Conservation (phyloP, 2,113 vertebrate genomes). For the Indri indri region DNA sequence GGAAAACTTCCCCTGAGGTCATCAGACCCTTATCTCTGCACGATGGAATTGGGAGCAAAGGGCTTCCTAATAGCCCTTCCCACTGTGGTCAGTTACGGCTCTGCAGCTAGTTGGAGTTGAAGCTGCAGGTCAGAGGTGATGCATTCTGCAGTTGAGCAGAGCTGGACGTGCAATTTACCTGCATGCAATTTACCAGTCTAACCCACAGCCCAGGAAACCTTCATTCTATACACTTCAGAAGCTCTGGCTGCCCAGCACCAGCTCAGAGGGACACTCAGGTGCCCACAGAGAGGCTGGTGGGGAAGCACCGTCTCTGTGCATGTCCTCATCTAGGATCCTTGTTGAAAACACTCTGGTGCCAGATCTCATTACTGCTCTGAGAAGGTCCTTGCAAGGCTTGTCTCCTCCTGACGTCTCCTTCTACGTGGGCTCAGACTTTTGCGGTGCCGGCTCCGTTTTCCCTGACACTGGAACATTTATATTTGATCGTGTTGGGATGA, state of each 20-base stretch:
- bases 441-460: not conserved
- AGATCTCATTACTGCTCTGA: not conserved
- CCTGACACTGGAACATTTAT: slow-evolving; percentile 87
- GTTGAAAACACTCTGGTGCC: not conserved
- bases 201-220: not conserved
- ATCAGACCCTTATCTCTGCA: not conserved
- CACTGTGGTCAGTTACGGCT: accelerated
- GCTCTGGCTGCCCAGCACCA: not conserved
- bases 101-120: not conserved
- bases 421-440: not conserved
- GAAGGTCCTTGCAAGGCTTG: not conserved
- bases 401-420: not conserved
- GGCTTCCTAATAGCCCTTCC: not conserved
- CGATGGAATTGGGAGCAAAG: not conserved
- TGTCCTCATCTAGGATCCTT: not conserved
- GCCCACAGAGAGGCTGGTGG: not conserved
- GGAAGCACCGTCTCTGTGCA: accelerated
- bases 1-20: not conserved
- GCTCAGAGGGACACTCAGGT: not conserved
- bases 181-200: not conserved
- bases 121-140: not conserved
- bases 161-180: not conserved
- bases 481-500: slow-evolving; percentile 93
- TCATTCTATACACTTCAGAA: not conserved
- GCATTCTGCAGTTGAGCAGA: not conserved